phyloP scores from a whole-genome alignment of 2,888 invertebrate genomes.

The Leucozona laternaria region DNA sequence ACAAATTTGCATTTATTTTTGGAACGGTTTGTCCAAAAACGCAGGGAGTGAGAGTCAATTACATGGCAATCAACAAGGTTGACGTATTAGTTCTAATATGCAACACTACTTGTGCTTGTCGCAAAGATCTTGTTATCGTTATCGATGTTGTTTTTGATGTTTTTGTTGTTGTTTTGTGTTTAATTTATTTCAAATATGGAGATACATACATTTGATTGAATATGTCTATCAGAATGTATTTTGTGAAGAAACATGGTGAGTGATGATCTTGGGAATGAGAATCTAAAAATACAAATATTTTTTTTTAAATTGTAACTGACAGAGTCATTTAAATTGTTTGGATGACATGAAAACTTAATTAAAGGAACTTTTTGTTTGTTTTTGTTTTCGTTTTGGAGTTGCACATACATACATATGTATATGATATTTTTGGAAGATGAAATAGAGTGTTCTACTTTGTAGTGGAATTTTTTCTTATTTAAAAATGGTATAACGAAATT shows the following conservation, averaged over 20 bases:
- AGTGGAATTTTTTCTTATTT: neutral
- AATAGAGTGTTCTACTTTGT: neutral
- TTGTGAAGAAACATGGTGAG: neutral
- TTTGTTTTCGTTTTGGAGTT: neutral
- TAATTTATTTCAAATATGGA: slow-evolving; percentile 25
- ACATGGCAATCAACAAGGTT: slow-evolving; percentile 55
- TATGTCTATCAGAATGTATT: slow-evolving; percentile 40
- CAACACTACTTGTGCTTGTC: slow-evolving; percentile 63
- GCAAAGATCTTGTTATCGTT: slow-evolving; percentile 26
- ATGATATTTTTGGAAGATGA: slow-evolving; percentile 17
- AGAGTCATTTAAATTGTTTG: slow-evolving; percentile 26
- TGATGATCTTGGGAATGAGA: slow-evolving; percentile 35
- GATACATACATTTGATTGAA: slow-evolving; percentile 22
- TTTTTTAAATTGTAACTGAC: slow-evolving; percentile 14
- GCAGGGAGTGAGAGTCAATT: slow-evolving; percentile 49
- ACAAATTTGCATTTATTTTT: slow-evolving; percentile 54
- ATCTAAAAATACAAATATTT: slow-evolving; percentile 18
- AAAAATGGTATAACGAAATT: neutral
- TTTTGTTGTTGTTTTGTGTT: neutral
- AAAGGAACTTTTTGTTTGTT: slow-evolving; percentile 11
- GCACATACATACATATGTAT: too few relatives aligned
- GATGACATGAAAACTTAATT: slow-evolving; percentile 44
- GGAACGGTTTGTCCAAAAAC: slow-evolving; percentile 22
- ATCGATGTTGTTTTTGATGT: neutral
- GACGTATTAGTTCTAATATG: slow-evolving; percentile 54